A percentile compares a stretch with the other conserved stretches of the same genome.
Evolutionary conservation across 2,888 invertebrate species (phyloP).

Genomic region (Sphaeridia pumilis): DNA sequence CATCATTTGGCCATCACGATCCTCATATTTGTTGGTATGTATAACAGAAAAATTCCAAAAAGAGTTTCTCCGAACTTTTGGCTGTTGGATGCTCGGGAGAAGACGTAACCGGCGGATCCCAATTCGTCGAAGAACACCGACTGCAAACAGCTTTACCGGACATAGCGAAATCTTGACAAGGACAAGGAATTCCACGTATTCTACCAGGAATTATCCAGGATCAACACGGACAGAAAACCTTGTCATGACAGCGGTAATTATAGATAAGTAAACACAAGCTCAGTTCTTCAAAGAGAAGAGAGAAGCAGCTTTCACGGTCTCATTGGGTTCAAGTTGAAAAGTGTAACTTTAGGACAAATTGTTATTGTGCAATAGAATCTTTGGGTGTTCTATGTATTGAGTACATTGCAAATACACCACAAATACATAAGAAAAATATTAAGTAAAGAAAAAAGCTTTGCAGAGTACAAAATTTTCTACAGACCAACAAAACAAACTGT

Average conservation of each 20-base stretch:
- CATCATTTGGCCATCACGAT: not conserved
- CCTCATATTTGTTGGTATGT: not conserved
- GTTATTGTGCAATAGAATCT: too few relatives aligned
- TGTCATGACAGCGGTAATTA: not conserved
- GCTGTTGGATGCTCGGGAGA: constrained; percentile 37
- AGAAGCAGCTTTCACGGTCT: too few relatives aligned
- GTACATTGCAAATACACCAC: too few relatives aligned
- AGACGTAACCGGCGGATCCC: constrained; percentile 16
- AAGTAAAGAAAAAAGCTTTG: too few relatives aligned
- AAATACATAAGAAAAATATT: too few relatives aligned
- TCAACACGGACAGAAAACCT: constrained; percentile 1
- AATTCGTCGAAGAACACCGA: constrained; percentile 14
- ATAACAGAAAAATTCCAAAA: constrained; percentile 43
- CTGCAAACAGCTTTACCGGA: not conserved
- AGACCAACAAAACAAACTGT: too few relatives aligned
- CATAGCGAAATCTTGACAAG: constrained; percentile 1
- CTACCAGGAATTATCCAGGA: constrained; percentile 8
- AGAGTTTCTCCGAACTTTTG: constrained; percentile 43
- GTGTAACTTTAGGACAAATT: too few relatives aligned
- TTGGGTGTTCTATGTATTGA: too few relatives aligned
- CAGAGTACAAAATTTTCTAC: too few relatives aligned
- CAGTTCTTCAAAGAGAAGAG: too few relatives aligned
- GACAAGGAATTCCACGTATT: constrained; percentile 12
- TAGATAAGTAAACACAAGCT: not conserved
- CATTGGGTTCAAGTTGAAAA: too few relatives aligned